Base-by-base conservation (phyloP, 2,888 invertebrate genomes). In the Drosophila lacicola region DNA sequence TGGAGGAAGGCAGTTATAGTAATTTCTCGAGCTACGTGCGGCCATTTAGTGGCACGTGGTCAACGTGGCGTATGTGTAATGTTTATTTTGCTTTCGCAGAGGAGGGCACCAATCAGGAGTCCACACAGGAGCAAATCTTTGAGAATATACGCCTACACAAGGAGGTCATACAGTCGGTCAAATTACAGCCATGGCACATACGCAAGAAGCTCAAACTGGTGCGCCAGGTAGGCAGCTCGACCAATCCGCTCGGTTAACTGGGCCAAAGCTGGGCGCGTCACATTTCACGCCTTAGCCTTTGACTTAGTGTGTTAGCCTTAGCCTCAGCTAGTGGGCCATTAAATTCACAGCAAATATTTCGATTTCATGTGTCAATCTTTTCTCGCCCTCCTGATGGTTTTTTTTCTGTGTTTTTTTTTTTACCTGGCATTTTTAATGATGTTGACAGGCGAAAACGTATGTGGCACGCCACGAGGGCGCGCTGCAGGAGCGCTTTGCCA, bases 141-240 rank as follows among this genome's bases (percentile, higher is more conserved):
- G 97, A 97, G 92, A 98, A 97, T 89, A 96, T 98, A 68, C 95
- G 96, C 77, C 93, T 98, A 36, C 98, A 98, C 92, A 98, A 98
- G 91, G 98, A 98, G 92, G 97, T 98, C 0, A 93, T 98, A 71
- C 95, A 96, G 74, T 96, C 96, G 46, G 96, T 98, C 11, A 97
- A 97, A 88, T 95, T 96, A 87, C 97, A 97, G 89, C 97, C 97
- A 3, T 95, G 97, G 94, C 95, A 95, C 33, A 96, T 97, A 94
- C 93, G 96, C 57, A 94, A 96, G 84, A 98, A 98, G 90, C 93
- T 97, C 19, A 96, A 96, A 89, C 93, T 98, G 49, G 96, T 97
- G 8, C 94, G 96, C 83, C 95, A 95, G 93, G 95, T 94, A 83
- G 63, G 88, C 37, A 11, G 9, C 29, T 21, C 3, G n/a, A 37